Conservation (phyloP, 2,888 invertebrate species). For the Protonemura montana region DNA sequence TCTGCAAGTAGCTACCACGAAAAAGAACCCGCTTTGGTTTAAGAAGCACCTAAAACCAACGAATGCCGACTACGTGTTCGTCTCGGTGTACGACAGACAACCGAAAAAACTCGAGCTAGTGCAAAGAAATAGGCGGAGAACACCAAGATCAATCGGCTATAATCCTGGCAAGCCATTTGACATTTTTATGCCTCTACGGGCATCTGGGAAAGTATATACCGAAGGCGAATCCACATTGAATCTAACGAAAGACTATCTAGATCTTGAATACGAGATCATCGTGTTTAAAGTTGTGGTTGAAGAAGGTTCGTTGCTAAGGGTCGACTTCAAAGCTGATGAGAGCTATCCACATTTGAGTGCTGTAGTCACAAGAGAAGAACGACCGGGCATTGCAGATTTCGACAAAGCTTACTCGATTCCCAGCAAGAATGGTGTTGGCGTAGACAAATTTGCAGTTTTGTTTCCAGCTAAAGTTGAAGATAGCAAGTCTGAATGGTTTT, state of each 20-base stretch:
- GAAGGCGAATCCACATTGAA: not conserved
- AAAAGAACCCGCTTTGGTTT: constrained; percentile 37
- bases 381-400: constrained; percentile 21
- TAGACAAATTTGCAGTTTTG: not conserved
- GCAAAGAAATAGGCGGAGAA: not conserved
- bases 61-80: constrained; percentile 25
- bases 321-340: not conserved
- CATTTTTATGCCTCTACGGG: not conserved
- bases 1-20: constrained; percentile 26
- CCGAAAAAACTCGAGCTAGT: not conserved
- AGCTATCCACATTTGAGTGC: not conserved
- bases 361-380: not conserved
- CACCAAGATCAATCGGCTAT: not conserved
- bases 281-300: constrained; percentile 16
- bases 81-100: not conserved
- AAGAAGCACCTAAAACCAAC: constrained; percentile 21
- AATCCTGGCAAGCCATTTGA: not conserved
- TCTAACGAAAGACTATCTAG: not conserved
- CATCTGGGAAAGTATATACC: not conserved
- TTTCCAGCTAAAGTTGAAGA: not conserved
- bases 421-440: not conserved
- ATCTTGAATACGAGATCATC: constrained; percentile 2
- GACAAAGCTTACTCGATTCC: constrained; percentile 2
- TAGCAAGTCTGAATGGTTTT: not conserved
- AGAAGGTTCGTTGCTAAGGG: not conserved